These are phyloP conservation scores for Argyrosomus japonicus DNA, from an alignment of 2,113 vertebrate genomes.

Conservation along the genomic window DNA sequence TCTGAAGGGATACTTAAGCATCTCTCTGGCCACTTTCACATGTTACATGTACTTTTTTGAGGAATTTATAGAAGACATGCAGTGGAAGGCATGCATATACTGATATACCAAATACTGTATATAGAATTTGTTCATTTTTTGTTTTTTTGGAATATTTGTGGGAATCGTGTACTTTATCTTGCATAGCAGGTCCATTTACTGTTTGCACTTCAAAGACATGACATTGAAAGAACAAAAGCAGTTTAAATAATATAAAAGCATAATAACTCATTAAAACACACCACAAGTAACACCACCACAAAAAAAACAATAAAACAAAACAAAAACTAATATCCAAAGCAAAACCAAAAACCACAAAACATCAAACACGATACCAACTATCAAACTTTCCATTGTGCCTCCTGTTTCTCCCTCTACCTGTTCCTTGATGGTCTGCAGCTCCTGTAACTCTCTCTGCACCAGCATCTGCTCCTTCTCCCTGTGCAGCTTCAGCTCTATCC, in stretches of 20 bases:
- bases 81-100: constrained; percentile 42
- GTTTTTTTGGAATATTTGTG: background rate
- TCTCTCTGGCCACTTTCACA: background rate
- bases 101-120: constrained; percentile 6
- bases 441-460: constrained; percentile 96
- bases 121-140: background rate
- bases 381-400: constrained; percentile 27
- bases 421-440: constrained; percentile 97
- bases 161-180: constrained; percentile 12
- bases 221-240: background rate
- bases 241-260: constrained; percentile 19
- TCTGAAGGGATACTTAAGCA: constrained; percentile 7
- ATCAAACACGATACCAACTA: constrained; percentile 40
- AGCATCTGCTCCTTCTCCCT: constrained; percentile 96
- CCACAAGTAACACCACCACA: constrained; percentile 46
- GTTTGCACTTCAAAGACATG: constrained; percentile 11
- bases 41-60: background rate
- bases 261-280: constrained; percentile 17
- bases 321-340: constrained; percentile 12
- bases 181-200: constrained; percentile 9
- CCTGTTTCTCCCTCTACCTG: constrained; percentile 85
- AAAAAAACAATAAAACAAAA: constrained; percentile 39
- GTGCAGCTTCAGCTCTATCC: constrained; percentile 92
- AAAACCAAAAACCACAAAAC: constrained; percentile 44
- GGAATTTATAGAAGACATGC: constrained; percentile 25